Evolutionary conservation across 2,888 invertebrate genomes (phyloP), one percentile per base, ranked within the genome.

Genomic region (Pachydiplax longipennis): DNA sequence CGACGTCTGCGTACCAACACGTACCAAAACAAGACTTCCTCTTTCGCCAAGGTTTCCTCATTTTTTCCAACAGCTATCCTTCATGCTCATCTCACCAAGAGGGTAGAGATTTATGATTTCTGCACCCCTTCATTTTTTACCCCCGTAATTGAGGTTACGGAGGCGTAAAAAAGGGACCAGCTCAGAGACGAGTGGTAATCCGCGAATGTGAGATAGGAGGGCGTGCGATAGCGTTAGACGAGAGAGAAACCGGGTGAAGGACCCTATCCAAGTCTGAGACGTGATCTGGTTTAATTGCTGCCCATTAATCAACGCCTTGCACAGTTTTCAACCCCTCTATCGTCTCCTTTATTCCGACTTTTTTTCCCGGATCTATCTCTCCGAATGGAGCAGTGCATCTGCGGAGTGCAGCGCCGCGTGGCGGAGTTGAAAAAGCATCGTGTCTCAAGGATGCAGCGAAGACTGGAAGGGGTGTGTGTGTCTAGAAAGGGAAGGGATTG

Each of bases 241-340:
- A 58, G 44, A 4, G 53, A 8, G 25, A 13, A 73, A 73, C 12
- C 58, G 87, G 87, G 87, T 87, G 87, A 87, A 87, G 58, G 87
- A 87, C 87, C 87, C 53, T 48, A 4, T n/a, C 53, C 48, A 1
- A 48, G 83, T 83, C 83, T 58, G 25, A 53, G 58, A 53, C 35
- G 58, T 87, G 58, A 87, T 87, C 87, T 87, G 58, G 61, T 87
- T 87, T 87, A 87, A 87, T 87, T 87, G 87, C 61, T 58, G 12
- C 61, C 31, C 87, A 58, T 87, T 87, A 87, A 87, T 87, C 87
- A 87, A 61, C 87, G 87, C 87, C 87, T 53, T 83, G 53, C 53
- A 53, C 83, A 83, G 83, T 83, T 58, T 83, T 58, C 53, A 31
- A 44, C 83, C 83, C 53, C 31, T 83, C 31, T 53, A 31, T 22